These are phyloP conservation scores for Pelosia muscerda DNA, from an alignment of 2,888 invertebrate species.

Conservation along the genomic window DNA sequence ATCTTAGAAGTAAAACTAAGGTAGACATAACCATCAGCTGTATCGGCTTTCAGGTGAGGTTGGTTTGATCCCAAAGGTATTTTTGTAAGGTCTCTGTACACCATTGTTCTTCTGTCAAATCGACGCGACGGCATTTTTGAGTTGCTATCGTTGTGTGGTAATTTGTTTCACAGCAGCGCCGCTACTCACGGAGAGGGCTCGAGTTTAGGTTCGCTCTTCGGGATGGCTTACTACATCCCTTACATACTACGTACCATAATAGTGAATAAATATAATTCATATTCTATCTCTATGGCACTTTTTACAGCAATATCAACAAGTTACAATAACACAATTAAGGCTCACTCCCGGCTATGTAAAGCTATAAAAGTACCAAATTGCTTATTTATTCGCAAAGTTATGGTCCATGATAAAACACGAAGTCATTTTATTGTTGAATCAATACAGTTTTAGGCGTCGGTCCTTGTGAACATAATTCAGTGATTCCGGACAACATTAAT, in stretches of 20 bases:
- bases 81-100: not conserved
- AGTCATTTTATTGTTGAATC: conserved; percentile 71
- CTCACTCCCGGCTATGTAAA: conserved; percentile 29
- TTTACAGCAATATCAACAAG: conserved; percentile 16
- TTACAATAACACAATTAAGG: conserved; percentile 6
- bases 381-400: conserved; percentile 77
- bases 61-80: not conserved
- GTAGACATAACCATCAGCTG: too few species aligned
- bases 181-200: too few species aligned
- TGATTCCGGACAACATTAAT: conserved; percentile 43
- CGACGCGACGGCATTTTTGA: too few species aligned
- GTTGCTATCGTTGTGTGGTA: too few species aligned
- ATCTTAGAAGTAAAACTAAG: too few species aligned
- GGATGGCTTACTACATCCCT: too few species aligned
- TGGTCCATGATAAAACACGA: conserved; percentile 72
- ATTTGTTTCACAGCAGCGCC: too few species aligned
- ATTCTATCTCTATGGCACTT: not conserved
- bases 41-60: too few species aligned
- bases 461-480: conserved; percentile 28
- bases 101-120: not conserved
- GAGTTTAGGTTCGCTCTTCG: too few species aligned
- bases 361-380: conserved; percentile 73
- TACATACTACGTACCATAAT: too few species aligned
- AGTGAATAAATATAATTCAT: not conserved
- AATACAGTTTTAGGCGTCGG: conserved; percentile 57